Base-by-base conservation (phyloP, 2,113 vertebrate species). In the Cynocephalus volans region DNA sequence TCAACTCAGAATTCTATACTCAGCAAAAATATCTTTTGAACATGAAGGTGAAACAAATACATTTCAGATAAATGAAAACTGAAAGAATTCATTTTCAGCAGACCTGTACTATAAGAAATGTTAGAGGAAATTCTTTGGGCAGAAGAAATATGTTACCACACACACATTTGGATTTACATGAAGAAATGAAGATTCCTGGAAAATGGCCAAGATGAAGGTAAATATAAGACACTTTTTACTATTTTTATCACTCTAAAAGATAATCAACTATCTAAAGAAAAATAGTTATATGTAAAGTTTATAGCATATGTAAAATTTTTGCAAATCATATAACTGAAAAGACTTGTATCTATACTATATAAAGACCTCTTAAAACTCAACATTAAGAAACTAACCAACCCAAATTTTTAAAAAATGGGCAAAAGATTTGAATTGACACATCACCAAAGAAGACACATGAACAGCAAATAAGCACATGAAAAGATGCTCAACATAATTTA, bases 51-150 rank as follows among this genome's bases (percentile, higher is more conserved):
- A 70, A 85, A 84, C 36, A 75, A 90, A 82, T 12, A 82, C 17
- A 88, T 82, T 79, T 90, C 14, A 70, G 33, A 56, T 3, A 18
- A 14, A 87, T 17, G 73, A 92, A 81, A 81, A 58, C 18, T 15
- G 18, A 84, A 8, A 84, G 31, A 70, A 81, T 26, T 89, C 36
- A 85, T 90, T 80, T 95, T 72, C 50, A 90, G 45, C 26, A 85
- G 15, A 70, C 6, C 17, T 52, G 5, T 19, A 77, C 33, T 83
- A 69, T 0, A 89, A 93, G 62, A 75, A 88, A 70, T 33, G 6
- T 31, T 75, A 60, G 70, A 87, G 5, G 12, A 83, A 90, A 89
- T 64, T 84, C 19, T 81, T 90, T 50, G 86, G 41, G 62, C 7
- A 92, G 13, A 76, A 92, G 33, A 96, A 80, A n/a, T 41, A 41